Base-by-base conservation (phyloP, 2,113 vertebrate species). In the Myrmecophaga tridactyla region DNA sequence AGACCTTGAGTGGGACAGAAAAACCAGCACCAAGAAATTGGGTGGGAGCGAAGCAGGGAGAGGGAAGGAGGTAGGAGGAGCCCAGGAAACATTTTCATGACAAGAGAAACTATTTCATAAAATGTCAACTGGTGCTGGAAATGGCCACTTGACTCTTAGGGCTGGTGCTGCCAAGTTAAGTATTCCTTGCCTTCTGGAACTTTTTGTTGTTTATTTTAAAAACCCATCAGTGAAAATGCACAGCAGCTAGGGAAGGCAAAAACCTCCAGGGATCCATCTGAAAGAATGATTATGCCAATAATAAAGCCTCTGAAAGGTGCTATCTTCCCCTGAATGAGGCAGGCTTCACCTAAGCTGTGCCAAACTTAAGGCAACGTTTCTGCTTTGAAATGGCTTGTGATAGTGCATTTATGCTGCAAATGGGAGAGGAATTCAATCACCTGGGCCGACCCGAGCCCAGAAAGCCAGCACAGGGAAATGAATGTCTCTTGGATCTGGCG, bases 41-140 rank as follows among this genome's bases (percentile, higher is more conserved):
- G 12, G 17, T 7, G 5, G 17, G 97, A 89, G n/a, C 3, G 53
- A 7, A 21, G 3, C 17, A 56, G 18, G 53, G 3, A 21, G 18
- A 56, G 53, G 53, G 20, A 20, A 20, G 53, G 53, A 17, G 21
- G 17, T 56, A 20, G 18, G 53, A 18, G 18, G 53, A 56, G 53
- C 94, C 96, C 94, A 92, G 84, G 97, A 97, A 98, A 97, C 51
- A 97, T 98, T 98, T 98, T 96, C 95, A 97, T 98, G 96, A 98
- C 97, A 97, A 98, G 94, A 95, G 97, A 96, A 97, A 95, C 86
- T 85, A 90, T 96, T 97, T 97, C 91, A 97, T 94, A 96, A 97
- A 97, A 93, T 97, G 94, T 69, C 95, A 93, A 93, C 80, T 95
- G 80, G 82, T 96, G 84, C 86, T 88, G 41, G 1, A 94, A 23